Base-by-base conservation (phyloP, 2,888 invertebrate genomes). In the Allygus modestus region DNA sequence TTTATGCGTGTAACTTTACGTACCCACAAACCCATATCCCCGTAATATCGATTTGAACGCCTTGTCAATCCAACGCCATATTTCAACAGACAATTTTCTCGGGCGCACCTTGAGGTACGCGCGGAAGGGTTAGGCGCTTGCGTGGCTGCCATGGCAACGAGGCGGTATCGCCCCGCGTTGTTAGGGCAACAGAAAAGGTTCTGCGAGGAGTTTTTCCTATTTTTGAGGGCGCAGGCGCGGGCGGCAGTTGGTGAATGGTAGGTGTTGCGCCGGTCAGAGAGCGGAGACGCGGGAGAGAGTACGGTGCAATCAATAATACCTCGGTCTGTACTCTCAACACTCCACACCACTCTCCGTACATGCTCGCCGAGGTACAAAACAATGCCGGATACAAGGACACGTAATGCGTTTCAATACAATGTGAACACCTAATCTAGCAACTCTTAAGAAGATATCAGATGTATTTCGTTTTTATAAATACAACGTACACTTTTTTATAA, bases 81-180 rank as follows among this genome's bases (percentile, higher is more conserved):
- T 84, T 84, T 84, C 82, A 84, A 73, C 84, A 61, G 82, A 84
- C 84, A 84, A 79, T 84, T 82, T 82, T 77, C 77, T 77, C 73
- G 37, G 26, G 69, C 69, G 54, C 46, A 33, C 51, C 82, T 33
- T 28, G 54, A 71, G 69, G 82, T 82, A 37, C 69, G 46, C 20
- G 82, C 58, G 65, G 61, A 65, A 69, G 75, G 75, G 61, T 51
- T 37, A 23, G 28, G 86, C 86, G 85, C 86, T 31, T 84, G 86
- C 86, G 86, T 82, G 73, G 83, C 83, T 65, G 81, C 85, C 85
- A 85, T 84, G 82, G 84, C 58, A 82, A 84, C 84, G 77, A 77
- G 84, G 84, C 82, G 82, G 82, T 65, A 20, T 71, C 43, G 65
- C 82, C 33, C 65, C 69, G 82, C 61, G 82, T 82, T 71, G 82